These are phyloP conservation scores for Cromileptes altivelis DNA, from an alignment of 2,113 vertebrate species.

Conservation along the genomic window DNA sequence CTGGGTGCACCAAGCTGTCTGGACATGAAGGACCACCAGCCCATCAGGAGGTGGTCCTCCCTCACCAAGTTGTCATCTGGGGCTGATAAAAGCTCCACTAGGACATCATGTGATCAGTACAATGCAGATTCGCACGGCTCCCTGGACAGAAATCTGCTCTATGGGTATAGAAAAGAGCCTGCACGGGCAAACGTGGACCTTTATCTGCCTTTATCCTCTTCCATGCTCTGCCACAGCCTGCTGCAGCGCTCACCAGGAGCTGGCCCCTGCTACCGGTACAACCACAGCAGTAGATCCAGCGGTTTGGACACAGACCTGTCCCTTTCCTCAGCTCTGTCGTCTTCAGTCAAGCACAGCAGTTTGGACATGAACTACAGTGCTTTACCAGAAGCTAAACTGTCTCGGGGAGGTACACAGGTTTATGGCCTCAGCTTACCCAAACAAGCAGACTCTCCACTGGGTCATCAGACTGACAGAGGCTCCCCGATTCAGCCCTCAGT, in stretches of 20 bases:
- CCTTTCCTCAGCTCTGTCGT: conserved; percentile 80
- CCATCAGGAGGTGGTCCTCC: conserved; percentile 93
- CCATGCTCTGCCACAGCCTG: conserved; percentile 75
- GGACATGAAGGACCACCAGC: conserved; percentile 91
- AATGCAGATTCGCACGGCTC: conserved; percentile 78
- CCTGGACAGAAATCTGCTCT: conserved; percentile 79
- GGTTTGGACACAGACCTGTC: conserved; percentile 75
- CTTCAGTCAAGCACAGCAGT: conserved; percentile 86
- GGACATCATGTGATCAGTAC: conserved; percentile 53
- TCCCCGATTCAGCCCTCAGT: conserved; percentile 91
- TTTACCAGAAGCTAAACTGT: conserved; percentile 87
- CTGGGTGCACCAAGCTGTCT: conserved; percentile 77
- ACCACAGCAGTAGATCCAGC: conserved; percentile 65
- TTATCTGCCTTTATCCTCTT: conserved; percentile 80
- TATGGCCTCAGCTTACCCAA: conserved; percentile 75
- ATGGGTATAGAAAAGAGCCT: conserved; percentile 82
- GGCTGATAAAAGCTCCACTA: conserved; percentile 71
- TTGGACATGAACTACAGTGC: conserved; percentile 90
- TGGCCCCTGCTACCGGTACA: conserved; percentile 87
- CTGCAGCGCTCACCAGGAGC: conserved; percentile 82
- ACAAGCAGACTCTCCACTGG: conserved; percentile 81
- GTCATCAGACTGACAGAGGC: conserved; percentile 85
- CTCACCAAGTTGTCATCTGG: conserved; percentile 73
- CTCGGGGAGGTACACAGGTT: conserved; percentile 29
- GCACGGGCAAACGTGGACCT: conserved; percentile 82